phyloP scores from a whole-genome alignment of 2,797 vertebrate genomes.

The Cephalopachus bancanus region DNA sequence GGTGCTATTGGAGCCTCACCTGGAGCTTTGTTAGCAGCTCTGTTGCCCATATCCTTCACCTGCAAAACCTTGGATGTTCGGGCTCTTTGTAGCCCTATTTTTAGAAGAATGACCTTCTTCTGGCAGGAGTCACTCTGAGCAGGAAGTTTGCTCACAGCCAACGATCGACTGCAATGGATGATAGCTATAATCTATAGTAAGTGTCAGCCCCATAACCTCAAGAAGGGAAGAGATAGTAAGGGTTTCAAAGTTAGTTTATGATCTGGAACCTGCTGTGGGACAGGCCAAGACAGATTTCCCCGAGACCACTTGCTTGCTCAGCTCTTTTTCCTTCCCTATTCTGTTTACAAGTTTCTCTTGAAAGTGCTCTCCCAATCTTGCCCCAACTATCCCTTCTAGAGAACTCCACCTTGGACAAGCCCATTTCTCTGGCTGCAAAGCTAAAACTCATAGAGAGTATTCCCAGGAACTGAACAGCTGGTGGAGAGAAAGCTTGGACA shows the following conservation, averaged over 20 bases:
- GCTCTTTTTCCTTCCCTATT: neutral
- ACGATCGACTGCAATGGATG: fast-evolving
- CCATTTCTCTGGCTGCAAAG: neutral
- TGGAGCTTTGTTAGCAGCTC: too few species aligned
- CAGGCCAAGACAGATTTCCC: neutral
- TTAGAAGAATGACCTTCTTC: neutral
- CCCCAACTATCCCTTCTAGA: neutral
- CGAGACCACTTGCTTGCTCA: neutral
- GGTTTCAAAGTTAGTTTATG: neutral
- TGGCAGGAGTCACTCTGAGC: neutral
- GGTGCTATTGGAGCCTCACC: too few species aligned
- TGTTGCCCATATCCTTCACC: fast-evolving
- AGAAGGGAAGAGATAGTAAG: too few species aligned
- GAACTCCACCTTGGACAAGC: too few species aligned
- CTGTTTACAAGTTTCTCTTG: neutral
- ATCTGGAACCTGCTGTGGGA: neutral
- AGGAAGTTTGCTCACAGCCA: neutral
- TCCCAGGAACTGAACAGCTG: too few species aligned
- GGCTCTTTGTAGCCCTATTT: neutral
- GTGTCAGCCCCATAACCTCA: too few species aligned
- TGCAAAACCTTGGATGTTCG: neutral
- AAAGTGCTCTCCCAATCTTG: neutral
- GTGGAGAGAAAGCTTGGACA: neutral
- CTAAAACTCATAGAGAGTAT: neutral
- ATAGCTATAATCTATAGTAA: too few species aligned